Base-by-base conservation (phyloP, 1,140 invertebrate species). In the Meteorus sp. region DNA sequence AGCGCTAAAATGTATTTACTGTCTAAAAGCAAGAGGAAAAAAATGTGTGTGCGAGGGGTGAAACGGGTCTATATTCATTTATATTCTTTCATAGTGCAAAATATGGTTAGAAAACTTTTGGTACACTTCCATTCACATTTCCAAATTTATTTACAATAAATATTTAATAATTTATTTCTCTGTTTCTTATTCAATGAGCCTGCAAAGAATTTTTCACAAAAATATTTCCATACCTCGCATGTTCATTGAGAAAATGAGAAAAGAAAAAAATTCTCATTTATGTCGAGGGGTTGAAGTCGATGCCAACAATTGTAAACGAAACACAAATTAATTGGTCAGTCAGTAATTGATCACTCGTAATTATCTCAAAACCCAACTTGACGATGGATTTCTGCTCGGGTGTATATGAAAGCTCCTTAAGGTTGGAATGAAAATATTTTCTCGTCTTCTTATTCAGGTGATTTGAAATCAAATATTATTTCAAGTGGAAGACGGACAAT, bases 1-100 rank as follows among this genome's bases (percentile, higher is more conserved):
- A 69, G 66, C 61, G 63, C 68, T 73, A 75, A 76, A 78, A 75
- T 70, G 70, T 75, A 73, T 76, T 75, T 77, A 75, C 68, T 71
- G 70, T 79, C 75, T 73, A 75, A 71, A 76, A 74, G 69, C 63
- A 52, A 63, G 69, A 68, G 54, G 60, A 33, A 54, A 48, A 56
- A 47, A n/a, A n/a, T n/a, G n/a, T n/a, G n/a, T n/a, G n/a, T n/a
- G 69, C 63, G 55, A 63, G 69, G 68, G 54, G 60, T 25, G 52
- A 48, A 56, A 47, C 11, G 58, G 56, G 44, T 52, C 61, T 35
- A 47, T 56, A 60, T 55, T 63, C 60, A 53, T 59, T 57, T 56
- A 50, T 23, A 13, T 8, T 5, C 6, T 11, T 2, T 19, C 7
- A 47, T 11, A 2, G 5, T 9, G 11, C 15, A 1, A 15, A 9